phyloP scores from a whole-genome alignment of 1,140 invertebrate genomes.

The Metaphire vulgaris region DNA sequence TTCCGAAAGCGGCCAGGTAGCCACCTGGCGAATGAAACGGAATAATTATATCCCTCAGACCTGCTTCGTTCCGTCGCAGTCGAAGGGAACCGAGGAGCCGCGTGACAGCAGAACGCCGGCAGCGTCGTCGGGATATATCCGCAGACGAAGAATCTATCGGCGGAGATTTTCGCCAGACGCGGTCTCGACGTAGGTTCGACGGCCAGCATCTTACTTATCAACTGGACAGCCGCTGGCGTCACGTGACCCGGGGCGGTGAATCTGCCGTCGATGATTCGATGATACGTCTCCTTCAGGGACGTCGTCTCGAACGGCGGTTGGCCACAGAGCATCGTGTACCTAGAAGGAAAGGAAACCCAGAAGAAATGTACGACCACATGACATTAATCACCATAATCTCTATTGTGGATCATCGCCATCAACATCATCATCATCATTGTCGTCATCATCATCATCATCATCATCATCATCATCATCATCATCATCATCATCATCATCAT shows the following conservation, averaged over 20 bases:
- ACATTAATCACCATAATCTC: no score
- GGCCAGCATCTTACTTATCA: slow-evolving; percentile 45
- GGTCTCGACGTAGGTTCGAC: slow-evolving; percentile 42
- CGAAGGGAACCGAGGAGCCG: slow-evolving; percentile 44
- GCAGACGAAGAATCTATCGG: slow-evolving; percentile 44
- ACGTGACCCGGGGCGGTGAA: slow-evolving; percentile 43
- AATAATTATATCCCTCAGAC: no score
- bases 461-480: no score
- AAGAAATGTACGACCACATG: no score
- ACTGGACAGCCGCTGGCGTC: slow-evolving; percentile 38
- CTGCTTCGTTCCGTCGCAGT: no score
- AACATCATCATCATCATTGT: no score
- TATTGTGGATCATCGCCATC: no score
- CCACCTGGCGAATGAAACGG: no score
- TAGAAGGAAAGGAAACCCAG: no score
- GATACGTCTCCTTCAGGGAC: slow-evolving; percentile 50
- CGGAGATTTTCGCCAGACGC: slow-evolving; percentile 40
- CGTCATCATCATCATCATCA: no score
- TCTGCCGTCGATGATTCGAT: slow-evolving; percentile 46
- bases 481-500: no score
- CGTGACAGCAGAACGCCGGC: slow-evolving; percentile 41
- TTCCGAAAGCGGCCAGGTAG: no score
- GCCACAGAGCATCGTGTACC: slow-evolving; percentile 50
- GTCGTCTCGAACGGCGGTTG: slow-evolving; percentile 51
- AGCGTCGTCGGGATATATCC: slow-evolving; percentile 33